Percentiles rank a stretch among this genome's conserved stretches.
Conservation (phyloP, 2,888 invertebrate species). For the Cheilosia grossa region DNA sequence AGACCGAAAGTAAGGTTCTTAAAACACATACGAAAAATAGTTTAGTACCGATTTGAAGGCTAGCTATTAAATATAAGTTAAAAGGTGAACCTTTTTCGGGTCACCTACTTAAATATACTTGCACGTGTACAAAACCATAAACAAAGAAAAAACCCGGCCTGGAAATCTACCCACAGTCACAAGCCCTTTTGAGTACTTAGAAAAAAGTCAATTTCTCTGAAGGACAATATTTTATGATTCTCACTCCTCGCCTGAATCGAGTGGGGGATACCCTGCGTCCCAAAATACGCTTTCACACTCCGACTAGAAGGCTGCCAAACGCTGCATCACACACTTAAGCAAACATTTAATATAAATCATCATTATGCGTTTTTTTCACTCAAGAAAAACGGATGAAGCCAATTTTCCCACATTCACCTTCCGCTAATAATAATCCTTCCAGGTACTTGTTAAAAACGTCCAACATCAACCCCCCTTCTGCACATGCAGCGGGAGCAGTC, state of each 20-base stretch:
- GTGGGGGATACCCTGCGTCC: not conserved
- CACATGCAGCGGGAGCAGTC: conserved; percentile 5
- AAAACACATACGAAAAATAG: too few relatives aligned
- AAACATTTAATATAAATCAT: not conserved
- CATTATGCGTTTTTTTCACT: conserved; percentile 20
- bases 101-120: too few relatives aligned
- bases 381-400: conserved; percentile 11
- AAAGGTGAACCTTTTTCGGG: too few relatives aligned
- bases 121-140: too few relatives aligned
- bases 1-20: too few relatives aligned
- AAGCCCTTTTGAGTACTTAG: too few relatives aligned
- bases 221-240: not conserved
- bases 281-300: not conserved
- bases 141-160: too few relatives aligned
- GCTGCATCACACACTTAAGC: conserved; percentile 1
- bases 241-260: not conserved
- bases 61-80: too few relatives aligned
- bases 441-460: not conserved
- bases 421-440: conserved; percentile 7
- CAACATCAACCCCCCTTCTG: not conserved
- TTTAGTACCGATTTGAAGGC: too few relatives aligned
- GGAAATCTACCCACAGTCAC: too few relatives aligned
- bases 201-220: too few relatives aligned
- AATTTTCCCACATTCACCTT: conserved; percentile 23
- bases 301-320: not conserved